Evolutionary conservation across 1,140 invertebrate species (phyloP).

Genomic region (Drusus annulatus): DNA sequence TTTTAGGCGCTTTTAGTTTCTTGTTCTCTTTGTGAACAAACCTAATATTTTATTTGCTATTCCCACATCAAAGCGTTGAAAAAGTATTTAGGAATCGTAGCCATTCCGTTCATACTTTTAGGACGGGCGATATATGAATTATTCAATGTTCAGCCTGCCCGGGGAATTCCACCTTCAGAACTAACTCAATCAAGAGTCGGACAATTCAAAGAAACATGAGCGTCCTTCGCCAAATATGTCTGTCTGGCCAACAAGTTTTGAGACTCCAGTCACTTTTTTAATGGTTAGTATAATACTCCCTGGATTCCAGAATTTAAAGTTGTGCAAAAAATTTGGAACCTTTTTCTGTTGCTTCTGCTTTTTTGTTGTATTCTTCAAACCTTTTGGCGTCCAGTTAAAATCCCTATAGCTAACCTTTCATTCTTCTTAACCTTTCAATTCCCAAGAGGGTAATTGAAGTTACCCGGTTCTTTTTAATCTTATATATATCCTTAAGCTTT

Average conservation of each 20-base stretch:
- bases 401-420: too few species aligned
- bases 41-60: slow-evolving; percentile 2
- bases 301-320: too few species aligned
- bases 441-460: too few species aligned
- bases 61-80: slow-evolving; percentile 5
- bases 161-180: slow-evolving; percentile 31
- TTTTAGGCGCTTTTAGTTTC: background rate
- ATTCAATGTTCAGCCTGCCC: slow-evolving; percentile 18
- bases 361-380: too few species aligned
- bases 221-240: background rate
- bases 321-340: too few species aligned
- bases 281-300: too few species aligned
- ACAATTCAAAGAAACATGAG: slow-evolving; percentile 6
- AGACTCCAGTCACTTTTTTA: too few species aligned
- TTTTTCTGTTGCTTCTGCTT: too few species aligned
- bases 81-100: slow-evolving; percentile 30
- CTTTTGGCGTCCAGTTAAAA: too few species aligned
- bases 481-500: too few species aligned
- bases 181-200: slow-evolving; percentile 36
- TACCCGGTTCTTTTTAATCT: too few species aligned
- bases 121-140: slow-evolving; percentile 25
- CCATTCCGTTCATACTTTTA: slow-evolving; percentile 9
- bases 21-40: background rate
- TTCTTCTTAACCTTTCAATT: too few species aligned
- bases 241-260: background rate